Percentiles rank a stretch among this genome's conserved stretches.
Evolutionary conservation across 2,888 invertebrate species (phyloP).

Genomic region (Lottia scabra): DNA sequence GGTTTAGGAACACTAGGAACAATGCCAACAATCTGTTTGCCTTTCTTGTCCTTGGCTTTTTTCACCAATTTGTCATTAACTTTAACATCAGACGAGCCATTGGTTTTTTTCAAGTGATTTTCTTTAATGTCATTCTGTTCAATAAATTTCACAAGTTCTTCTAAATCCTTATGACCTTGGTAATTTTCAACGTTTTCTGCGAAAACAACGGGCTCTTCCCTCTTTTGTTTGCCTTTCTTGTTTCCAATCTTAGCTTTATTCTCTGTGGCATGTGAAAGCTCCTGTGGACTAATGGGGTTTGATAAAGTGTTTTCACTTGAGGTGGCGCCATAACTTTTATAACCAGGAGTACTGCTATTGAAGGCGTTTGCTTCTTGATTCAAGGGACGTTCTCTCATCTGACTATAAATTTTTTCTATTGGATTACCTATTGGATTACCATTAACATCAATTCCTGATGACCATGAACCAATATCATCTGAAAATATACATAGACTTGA

Average conservation of each 20-base stretch:
- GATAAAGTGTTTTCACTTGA: not conserved
- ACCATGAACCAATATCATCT: not conserved
- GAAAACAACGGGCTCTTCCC: conserved; percentile 29
- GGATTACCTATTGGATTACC: conserved; percentile 59
- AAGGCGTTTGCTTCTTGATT: not conserved
- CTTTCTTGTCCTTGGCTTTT: conserved; percentile 46
- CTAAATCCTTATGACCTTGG: conserved; percentile 44
- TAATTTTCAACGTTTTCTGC: conserved; percentile 49
- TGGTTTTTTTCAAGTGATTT: conserved; percentile 24
- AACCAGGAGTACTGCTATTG: not conserved
- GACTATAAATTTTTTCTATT: conserved; percentile 37
- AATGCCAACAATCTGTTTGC: conserved; percentile 22
- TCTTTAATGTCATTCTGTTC: conserved; percentile 39
- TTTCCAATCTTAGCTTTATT: not conserved
- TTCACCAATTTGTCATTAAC: conserved; percentile 28
- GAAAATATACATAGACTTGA: not conserved
- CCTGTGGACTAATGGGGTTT: not conserved
- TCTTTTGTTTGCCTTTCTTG: conserved; percentile 33
- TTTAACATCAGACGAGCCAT: conserved; percentile 2
- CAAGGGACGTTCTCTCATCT: conserved; percentile 46
- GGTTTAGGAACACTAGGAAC: not conserved
- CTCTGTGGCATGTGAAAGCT: not conserved
- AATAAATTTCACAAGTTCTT: conserved; percentile 51
- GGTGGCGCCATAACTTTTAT: not conserved
- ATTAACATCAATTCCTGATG: conserved; percentile 42